phyloP scores from a whole-genome alignment of 64 coral and sea anemone genomes.

The Stichodactyla mertensii region DNA sequence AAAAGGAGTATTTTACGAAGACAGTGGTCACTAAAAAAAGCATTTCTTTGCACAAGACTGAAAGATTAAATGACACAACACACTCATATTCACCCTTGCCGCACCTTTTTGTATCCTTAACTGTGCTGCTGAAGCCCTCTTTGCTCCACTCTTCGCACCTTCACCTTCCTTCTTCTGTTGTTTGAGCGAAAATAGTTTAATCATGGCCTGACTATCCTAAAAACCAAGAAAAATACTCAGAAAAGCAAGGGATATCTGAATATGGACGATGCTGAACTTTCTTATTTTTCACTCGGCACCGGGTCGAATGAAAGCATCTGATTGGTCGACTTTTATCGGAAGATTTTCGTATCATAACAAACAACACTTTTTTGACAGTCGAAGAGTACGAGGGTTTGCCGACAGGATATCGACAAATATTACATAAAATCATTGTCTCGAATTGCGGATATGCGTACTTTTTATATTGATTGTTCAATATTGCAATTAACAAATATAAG shows the following conservation, averaged over 20 bases:
- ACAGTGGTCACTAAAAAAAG: not conserved
- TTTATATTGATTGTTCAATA: not conserved
- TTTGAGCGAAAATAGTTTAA: slow-evolving; percentile 96
- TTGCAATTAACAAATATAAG: no score
- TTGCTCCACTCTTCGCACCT: slow-evolving; percentile 81
- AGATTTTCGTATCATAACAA: slow-evolving; percentile 21
- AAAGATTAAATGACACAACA: slow-evolving; percentile 1
- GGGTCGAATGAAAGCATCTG: slow-evolving; percentile 41
- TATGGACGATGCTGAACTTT: slow-evolving; percentile 52
- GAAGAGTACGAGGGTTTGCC: not conserved
- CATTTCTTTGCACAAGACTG: slow-evolving; percentile 3
- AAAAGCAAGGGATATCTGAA: slow-evolving; percentile 33
- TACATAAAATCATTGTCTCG: not conserved
- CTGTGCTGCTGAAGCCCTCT: slow-evolving; percentile 97
- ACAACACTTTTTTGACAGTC: not conserved
- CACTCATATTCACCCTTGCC: slow-evolving; percentile 25
- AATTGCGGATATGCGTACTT: no score
- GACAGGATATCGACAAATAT: not conserved
- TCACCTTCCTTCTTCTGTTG: slow-evolving; percentile 99
- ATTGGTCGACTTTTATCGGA: slow-evolving; percentile 66
- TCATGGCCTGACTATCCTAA: slow-evolving; percentile 67
- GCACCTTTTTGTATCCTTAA: slow-evolving; percentile 97
- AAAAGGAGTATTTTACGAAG: not conserved
- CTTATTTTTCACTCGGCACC: slow-evolving; percentile 58
- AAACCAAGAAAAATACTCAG: slow-evolving; percentile 2